Conservation (phyloP, 2,888 invertebrate species). For the Gandaritis pyraliata region DNA sequence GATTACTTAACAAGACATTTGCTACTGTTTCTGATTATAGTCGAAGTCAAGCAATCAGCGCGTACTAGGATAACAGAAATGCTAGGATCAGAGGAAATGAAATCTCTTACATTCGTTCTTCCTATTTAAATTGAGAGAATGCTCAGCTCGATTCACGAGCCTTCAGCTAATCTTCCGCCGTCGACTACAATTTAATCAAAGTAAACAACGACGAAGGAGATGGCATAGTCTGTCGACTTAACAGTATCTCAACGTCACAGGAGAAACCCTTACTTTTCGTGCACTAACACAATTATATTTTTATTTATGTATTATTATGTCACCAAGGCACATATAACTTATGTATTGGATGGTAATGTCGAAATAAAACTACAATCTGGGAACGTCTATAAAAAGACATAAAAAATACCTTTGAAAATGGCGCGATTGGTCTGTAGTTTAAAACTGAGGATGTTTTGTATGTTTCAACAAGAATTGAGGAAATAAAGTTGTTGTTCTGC, state of each 20-base stretch:
- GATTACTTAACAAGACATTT: neutral
- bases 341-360: too few species aligned
- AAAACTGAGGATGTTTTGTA: too few species aligned
- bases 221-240: slow-evolving; percentile 14
- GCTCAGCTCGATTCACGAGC: slow-evolving; percentile 80
- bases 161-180: slow-evolving; percentile 81
- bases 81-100: slow-evolving; percentile 50
- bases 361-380: too few species aligned
- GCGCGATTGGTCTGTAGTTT: too few species aligned
- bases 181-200: slow-evolving; percentile 84
- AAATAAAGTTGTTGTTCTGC: neutral
- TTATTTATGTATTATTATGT: too few species aligned
- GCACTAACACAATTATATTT: too few species aligned
- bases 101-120: slow-evolving; percentile 71
- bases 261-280: neutral
- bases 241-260: slow-evolving; percentile 13
- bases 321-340: too few species aligned
- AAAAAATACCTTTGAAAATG: too few species aligned
- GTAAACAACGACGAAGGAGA: slow-evolving; percentile 75
- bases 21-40: neutral
- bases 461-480: too few species aligned
- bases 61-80: neutral
- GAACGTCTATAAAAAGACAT: too few species aligned
- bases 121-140: slow-evolving; percentile 81
- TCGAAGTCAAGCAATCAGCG: neutral